A percentile compares a stretch with the other conserved stretches of the same genome.
Conservation (phyloP, 92 coral and sea anemone genomes). For the Phenganax marumi region DNA sequence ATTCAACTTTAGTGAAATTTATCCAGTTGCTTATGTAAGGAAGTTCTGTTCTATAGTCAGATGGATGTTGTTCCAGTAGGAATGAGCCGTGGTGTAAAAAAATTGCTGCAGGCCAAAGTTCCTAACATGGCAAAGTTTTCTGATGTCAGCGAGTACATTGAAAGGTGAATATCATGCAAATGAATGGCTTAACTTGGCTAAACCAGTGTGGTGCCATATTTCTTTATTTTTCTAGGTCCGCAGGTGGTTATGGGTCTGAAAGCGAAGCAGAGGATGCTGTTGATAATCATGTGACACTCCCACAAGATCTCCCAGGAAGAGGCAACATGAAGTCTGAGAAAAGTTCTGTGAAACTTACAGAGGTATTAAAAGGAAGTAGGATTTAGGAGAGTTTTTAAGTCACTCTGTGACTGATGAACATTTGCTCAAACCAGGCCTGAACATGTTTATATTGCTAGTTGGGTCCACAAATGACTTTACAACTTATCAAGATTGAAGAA, state of each 20-base stretch:
- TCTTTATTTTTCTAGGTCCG: slow-evolving; percentile 60
- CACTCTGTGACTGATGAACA: too few species aligned
- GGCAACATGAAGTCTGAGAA: slow-evolving; percentile 91
- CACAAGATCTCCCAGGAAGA: slow-evolving; percentile 86
- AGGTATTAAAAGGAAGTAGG: slow-evolving; percentile 55
- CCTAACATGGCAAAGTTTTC: slow-evolving; percentile 86
- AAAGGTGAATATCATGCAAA: slow-evolving; percentile 60
- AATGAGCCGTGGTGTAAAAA: slow-evolving; percentile 93
- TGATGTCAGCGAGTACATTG: slow-evolving; percentile 95
- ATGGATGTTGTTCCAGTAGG: slow-evolving; percentile 92
- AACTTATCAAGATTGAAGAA: slow-evolving; percentile 89
- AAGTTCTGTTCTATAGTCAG: slow-evolving; percentile 55
- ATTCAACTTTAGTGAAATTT: not conserved
- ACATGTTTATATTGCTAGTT: slow-evolving; percentile 46
- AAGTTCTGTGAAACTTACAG: slow-evolving; percentile 89
- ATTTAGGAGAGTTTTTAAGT: too few species aligned
- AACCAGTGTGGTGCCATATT: not conserved
- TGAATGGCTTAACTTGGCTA: not conserved
- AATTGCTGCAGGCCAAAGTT: slow-evolving; percentile 84
- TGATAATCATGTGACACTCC: slow-evolving; percentile 72
- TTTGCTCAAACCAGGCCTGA: not conserved
- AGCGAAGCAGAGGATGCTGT: slow-evolving; percentile 90
- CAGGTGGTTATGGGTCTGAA: slow-evolving; percentile 97
- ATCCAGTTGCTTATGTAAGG: not conserved
- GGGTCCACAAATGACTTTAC: slow-evolving; percentile 81